phyloP scores from a whole-genome alignment of 1,140 invertebrate species.

The Papilio polyxenes region DNA sequence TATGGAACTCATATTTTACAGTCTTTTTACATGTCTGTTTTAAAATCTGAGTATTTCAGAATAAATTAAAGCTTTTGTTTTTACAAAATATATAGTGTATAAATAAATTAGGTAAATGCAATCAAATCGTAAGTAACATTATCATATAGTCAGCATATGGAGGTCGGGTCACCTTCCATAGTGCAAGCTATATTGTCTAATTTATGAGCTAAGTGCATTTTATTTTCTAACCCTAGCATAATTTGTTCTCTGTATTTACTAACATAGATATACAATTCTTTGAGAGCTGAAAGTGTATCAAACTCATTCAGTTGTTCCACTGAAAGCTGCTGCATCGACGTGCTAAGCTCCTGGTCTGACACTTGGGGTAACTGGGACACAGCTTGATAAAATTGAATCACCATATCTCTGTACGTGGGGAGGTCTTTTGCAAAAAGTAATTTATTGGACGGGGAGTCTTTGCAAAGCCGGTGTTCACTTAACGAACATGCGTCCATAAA shows the following conservation, averaged over 20 bases:
- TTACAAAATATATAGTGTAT: constrained; percentile 77
- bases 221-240: constrained; percentile 91
- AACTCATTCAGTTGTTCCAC: constrained; percentile 93
- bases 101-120: constrained; percentile 79
- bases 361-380: constrained; percentile 92
- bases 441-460: constrained; percentile 97
- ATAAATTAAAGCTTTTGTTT: constrained; percentile 79
- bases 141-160: constrained; percentile 80
- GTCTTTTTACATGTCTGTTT: constrained; percentile 75
- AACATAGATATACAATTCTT: constrained; percentile 96
- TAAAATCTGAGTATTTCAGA: constrained; percentile 75
- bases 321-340: constrained; percentile 94
- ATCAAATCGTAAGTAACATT: constrained; percentile 73
- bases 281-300: constrained; percentile 93
- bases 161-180: constrained; percentile 87
- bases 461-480: constrained; percentile 92
- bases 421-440: constrained; percentile 97
- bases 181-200: constrained; percentile 94
- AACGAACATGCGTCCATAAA: constrained; percentile 98
- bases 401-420: constrained; percentile 93
- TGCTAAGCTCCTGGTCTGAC: constrained; percentile 95
- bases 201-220: constrained; percentile 93
- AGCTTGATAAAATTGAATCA: constrained; percentile 92
- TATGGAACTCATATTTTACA: constrained; percentile 73
- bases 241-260: constrained; percentile 96